Conservation (phyloP, 2,888 invertebrate species). For the Punctoribates punctum region DNA sequence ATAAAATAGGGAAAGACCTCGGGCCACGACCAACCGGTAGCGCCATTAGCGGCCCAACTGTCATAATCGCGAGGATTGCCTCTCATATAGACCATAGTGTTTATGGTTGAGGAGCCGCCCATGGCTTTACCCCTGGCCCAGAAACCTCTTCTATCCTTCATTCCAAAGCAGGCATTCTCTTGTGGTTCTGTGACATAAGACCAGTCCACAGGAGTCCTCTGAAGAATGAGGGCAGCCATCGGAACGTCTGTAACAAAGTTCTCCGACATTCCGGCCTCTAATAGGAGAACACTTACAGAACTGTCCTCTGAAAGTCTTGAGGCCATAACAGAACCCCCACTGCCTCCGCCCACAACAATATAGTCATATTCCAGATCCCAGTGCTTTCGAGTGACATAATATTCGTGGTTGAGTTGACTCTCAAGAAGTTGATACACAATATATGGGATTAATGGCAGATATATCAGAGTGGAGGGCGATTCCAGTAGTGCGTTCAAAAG, state of each 20-base stretch:
- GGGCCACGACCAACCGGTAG: conserved; percentile 55
- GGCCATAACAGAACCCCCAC: conserved; percentile 82
- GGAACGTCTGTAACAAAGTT: conserved; percentile 49
- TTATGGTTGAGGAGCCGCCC: conserved; percentile 80
- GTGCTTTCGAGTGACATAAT: too few species aligned
- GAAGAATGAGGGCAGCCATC: conserved; percentile 47
- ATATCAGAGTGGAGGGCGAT: too few species aligned
- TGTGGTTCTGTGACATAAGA: conserved; percentile 86
- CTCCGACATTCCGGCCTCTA: conserved; percentile 50
- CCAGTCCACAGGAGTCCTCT: conserved; percentile 66
- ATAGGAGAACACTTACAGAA: conserved; percentile 46
- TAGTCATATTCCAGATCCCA: conserved; percentile 12
- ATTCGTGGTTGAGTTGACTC: too few species aligned
- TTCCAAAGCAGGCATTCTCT: conserved; percentile 47
- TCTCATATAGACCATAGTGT: conserved; percentile 83
- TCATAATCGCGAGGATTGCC: conserved; percentile 81
- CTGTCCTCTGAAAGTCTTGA: conserved; percentile 61
- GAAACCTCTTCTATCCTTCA: conserved; percentile 40
- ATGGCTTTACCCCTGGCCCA: conserved; percentile 88
- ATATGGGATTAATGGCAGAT: too few species aligned
- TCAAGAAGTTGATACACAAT: too few species aligned
- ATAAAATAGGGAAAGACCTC: conserved; percentile 72
- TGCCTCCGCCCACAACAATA: conserved; percentile 65
- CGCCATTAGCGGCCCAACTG: conserved; percentile 77
- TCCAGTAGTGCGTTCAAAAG: too few species aligned